Evolutionary conservation across 2,888 invertebrate genomes (phyloP), one percentile per base, ranked within the genome.

Genomic region (Idaea straminata): DNA sequence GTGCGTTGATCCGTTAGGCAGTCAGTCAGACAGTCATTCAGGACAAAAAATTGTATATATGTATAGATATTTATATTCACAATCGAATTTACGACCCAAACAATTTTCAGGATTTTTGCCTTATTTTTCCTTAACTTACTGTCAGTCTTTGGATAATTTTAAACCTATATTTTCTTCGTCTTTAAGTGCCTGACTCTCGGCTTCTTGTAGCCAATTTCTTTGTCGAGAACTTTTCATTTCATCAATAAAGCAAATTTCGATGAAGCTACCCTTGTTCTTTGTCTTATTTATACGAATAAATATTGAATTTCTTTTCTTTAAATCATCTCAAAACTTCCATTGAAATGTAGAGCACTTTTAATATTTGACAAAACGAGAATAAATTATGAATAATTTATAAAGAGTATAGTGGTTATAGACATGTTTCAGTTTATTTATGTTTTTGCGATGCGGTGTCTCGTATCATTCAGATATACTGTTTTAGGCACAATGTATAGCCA

Each of bases 141-240:
- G 16, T 15, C 59, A 25, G 34, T 59, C 59, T 34, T 34, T 34
- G 5, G 59, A 59, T 59, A 59, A 59, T 34, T 59, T 25, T 34
- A 4, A 59, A 34, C 16, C 34, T 34, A 25, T 34, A 16, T 16
- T 58, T 58, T 58, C 58, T 58, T 58, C 16, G 58, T 7, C 4
- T 57, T 16, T 59, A 13, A 59, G 34, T 25, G 59, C 59, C 25
- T 36, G 47, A 47, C 47, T 47, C 47, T 34, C 34, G 34, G 34
- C 59, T 59, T 59, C 59, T 59, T 25, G 13, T 16, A 59, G 25
- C 59, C 59, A 58, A 59, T 59, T 59, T 59, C 59, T 59, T 59
- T 59, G 59, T 59, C 34, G 58, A 58, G 58, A 58, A 58, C 58
- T 15, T 47, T 47, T 47, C 47, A 47, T 13, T 47, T 47, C 47